Conservation (phyloP, 2,113 vertebrate genomes). For the Pipa parva region DNA sequence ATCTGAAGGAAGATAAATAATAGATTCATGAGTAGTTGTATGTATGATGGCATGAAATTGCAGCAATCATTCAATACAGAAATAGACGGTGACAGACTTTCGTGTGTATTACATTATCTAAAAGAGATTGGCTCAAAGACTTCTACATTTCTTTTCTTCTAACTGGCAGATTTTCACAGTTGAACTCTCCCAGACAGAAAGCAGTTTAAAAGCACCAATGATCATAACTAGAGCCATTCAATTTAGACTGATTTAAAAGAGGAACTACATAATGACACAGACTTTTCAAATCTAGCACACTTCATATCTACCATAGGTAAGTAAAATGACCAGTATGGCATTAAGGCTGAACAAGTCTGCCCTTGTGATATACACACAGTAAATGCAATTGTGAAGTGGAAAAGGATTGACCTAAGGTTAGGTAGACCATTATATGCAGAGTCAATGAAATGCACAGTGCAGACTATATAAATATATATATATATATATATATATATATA, state of each 20-base stretch:
- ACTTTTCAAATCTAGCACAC: conserved; percentile 18
- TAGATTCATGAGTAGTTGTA: neutral
- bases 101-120: conserved; percentile 14
- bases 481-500: neutral
- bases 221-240: neutral
- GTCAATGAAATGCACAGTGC: conserved; percentile 14
- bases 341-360: neutral
- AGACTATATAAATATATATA: neutral
- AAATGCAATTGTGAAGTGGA: neutral
- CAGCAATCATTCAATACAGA: neutral
- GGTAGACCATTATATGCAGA: neutral
- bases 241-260: conserved; percentile 16
- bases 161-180: neutral
- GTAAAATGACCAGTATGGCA: conserved; percentile 5
- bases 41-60: neutral
- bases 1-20: neutral
- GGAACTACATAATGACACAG: conserved; percentile 33
- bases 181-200: neutral
- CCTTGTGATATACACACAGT: neutral
- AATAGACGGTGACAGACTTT: conserved; percentile 20
- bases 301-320: conserved; percentile 16
- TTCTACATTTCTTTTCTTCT: neutral
- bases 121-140: conserved; percentile 14
- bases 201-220: neutral
- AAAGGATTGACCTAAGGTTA: neutral